These are phyloP conservation scores for Coptotermes formosanus DNA, from an alignment of 1,140 invertebrate species.

Conservation along the genomic window DNA sequence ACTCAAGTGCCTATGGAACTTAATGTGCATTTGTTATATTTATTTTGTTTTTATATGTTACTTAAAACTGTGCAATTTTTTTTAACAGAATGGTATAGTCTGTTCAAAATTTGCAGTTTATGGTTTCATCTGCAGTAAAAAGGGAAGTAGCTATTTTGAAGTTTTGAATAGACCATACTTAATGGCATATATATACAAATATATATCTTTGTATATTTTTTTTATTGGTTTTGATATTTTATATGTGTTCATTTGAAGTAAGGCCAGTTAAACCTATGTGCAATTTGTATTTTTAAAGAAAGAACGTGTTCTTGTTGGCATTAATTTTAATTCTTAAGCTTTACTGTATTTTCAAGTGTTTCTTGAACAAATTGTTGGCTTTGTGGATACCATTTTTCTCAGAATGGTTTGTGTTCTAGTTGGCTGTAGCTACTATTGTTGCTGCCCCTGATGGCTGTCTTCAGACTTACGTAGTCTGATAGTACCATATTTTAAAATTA, in stretches of 20 bases:
- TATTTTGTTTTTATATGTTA: neutral
- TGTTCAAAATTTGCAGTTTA: neutral
- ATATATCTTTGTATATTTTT: neutral
- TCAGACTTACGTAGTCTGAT: too few species aligned
- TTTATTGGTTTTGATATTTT: neutral
- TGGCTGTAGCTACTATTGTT: neutral
- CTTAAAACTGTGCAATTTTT: constrained; percentile 7
- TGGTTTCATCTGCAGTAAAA: neutral
- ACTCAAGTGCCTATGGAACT: constrained; percentile 11
- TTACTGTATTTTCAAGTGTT: constrained; percentile 10
- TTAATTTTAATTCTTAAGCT: constrained; percentile 17
- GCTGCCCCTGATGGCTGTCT: neutral
- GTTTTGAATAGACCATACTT: neutral
- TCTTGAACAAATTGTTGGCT: constrained; percentile 12
- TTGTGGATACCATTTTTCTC: neutral
- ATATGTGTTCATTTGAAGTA: constrained; percentile 9
- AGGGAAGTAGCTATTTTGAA: neutral
- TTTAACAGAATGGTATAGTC: neutral
- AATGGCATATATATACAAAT: neutral
- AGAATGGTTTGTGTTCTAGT: neutral
- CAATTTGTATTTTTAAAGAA: neutral
- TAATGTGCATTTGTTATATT: constrained; percentile 3
- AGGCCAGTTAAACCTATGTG: constrained; percentile 14
- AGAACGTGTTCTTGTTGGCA: constrained; percentile 8
- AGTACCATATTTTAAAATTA: too few species aligned